A percentile compares a stretch with the other conserved stretches of the same genome.
phyloP scores from a whole-genome alignment of 2,113 vertebrate genomes.

The Istiophorus platypterus region DNA sequence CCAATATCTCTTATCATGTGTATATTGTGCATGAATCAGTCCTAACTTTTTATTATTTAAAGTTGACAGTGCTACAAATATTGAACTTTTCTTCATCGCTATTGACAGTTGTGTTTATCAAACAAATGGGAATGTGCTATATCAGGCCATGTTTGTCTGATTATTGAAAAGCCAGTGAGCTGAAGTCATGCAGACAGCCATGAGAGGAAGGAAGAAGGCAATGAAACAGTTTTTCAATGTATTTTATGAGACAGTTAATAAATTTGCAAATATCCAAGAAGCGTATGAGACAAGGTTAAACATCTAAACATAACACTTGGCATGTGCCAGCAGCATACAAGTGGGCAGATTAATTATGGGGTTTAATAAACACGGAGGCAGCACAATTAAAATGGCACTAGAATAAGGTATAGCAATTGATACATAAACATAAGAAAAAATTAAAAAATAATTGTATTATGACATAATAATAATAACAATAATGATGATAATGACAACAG shows the following conservation, averaged over 20 bases:
- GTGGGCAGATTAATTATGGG: not conserved
- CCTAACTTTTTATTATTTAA: not conserved
- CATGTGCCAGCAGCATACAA: not conserved
- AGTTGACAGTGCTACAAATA: not conserved
- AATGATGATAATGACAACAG: not conserved
- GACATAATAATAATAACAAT: too few relatives aligned
- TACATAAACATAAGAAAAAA: not conserved
- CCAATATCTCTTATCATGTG: not conserved
- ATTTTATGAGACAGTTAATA: conserved; percentile 16
- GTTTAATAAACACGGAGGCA: not conserved
- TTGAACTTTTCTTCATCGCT: not conserved
- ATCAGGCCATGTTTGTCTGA: conserved; percentile 24
- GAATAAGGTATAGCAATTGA: not conserved
- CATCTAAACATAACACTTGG: not conserved
- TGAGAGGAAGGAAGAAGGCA: not conserved
- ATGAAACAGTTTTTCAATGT: not conserved
- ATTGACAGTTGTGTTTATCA: conserved; percentile 24
- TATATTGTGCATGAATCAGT: not conserved
- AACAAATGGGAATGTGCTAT: not conserved
- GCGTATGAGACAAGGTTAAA: not conserved
- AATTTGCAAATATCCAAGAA: not conserved
- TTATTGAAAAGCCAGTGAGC: conserved; percentile 38
- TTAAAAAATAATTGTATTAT: not conserved
- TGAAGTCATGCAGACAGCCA: not conserved
- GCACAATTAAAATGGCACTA: not conserved